These are phyloP conservation scores for Pseudomyrmex flavicornis DNA, from an alignment of 1,140 invertebrate genomes.

Conservation along the genomic window DNA sequence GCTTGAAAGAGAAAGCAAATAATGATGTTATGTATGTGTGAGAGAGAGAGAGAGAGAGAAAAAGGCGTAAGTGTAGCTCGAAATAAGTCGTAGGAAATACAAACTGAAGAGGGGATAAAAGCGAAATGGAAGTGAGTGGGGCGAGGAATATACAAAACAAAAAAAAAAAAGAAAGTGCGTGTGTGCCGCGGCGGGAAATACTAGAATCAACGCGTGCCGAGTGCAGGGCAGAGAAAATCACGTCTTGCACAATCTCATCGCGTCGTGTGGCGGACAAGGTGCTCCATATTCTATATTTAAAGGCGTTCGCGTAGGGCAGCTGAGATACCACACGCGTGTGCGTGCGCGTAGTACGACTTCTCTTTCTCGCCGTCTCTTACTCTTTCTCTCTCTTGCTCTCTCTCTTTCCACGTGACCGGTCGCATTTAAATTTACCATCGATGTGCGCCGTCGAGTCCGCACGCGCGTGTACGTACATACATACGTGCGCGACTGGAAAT, in stretches of 20 bases:
- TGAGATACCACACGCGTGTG: constrained; percentile 63
- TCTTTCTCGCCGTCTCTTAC: neutral
- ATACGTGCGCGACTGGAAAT: constrained; percentile 65
- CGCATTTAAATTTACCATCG: constrained; percentile 74
- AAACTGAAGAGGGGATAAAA: constrained; percentile 35
- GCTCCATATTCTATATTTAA: constrained; percentile 79
- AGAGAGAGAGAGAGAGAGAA: neutral
- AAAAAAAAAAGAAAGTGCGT: neutral
- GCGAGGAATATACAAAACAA: constrained; percentile 10
- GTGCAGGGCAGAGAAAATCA: constrained; percentile 71
- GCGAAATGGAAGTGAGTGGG: constrained; percentile 7
- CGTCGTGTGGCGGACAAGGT: constrained; percentile 69
- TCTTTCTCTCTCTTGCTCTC: neutral
- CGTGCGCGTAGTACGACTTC: constrained; percentile 24
- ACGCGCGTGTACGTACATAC: constrained; percentile 16
- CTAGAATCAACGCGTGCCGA: constrained; percentile 61
- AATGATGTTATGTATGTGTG: neutral
- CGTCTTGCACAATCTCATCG: constrained; percentile 73
- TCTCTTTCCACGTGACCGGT: constrained; percentile 53
- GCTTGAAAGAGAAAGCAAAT: constrained; percentile 16
- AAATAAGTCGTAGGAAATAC: constrained; percentile 54
- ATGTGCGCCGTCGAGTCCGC: constrained; percentile 53
- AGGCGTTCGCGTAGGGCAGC: constrained; percentile 59
- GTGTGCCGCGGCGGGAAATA: constrained; percentile 17
- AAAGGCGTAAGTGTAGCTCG: constrained; percentile 35